Base-by-base conservation (phyloP, 2,888 invertebrate genomes). In the Patella ulyssiponensis region DNA sequence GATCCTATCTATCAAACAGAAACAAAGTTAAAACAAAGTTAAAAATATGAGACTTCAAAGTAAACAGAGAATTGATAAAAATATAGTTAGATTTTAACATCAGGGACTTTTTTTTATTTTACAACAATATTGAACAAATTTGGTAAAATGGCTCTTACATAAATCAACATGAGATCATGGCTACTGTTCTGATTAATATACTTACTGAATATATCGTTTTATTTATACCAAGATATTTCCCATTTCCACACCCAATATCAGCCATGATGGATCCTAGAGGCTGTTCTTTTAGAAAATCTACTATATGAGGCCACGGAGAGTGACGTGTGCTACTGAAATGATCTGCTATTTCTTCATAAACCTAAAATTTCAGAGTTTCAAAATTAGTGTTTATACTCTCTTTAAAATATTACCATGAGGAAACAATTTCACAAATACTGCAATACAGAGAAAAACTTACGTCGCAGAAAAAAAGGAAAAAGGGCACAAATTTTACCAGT, bases 201-300 rank as follows among this genome's bases (percentile, higher is more conserved):
- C 88, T 88, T 90, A 95, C 95, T 93, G 95, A 94, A 84, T 94
- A 92, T 74, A 95, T 93, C 81, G 93, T 92, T 56, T 90, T 87
- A 82, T 94, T 94, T 2, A 92, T 89, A 75, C 94, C 93, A 77
- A 99, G 94, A 92, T 99, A 99, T 93, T 99, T 99, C 69, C 99
- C 99, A 93, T 99, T 99, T 14, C 99, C 99, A 92, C 98, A 98
- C 9, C 99, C 99, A 58, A 98, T 94, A 92, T 99, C 99, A 54
- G 88, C 88, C 17, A 99, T 90, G 14, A 97, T 90, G 1, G 95
- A 94, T 0, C 96, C 96, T 0, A 91, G 78, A 0, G 94, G 91
- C 82, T 97, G 94, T 7, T 79, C 51, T 52, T 83, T 77, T n/a
- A 92, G 77, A 92, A 99, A 99, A 83, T 95, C 93, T 0, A 94